These are phyloP conservation scores for Ctenopoma multispine DNA, from an alignment of 2,797 vertebrate genomes.

Conservation along the genomic window DNA sequence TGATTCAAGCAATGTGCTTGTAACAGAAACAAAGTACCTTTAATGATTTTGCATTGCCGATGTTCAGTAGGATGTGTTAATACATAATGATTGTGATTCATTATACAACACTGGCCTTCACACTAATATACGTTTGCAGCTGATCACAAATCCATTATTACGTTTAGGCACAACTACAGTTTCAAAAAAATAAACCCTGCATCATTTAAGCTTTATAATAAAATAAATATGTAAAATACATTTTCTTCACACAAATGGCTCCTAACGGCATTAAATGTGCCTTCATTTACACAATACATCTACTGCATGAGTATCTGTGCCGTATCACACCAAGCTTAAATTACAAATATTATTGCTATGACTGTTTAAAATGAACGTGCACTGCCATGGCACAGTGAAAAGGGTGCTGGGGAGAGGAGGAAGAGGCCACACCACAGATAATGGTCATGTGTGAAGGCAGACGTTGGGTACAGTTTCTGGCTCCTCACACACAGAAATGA, in stretches of 20 bases:
- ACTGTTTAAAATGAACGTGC: constrained; percentile 15
- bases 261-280: constrained; percentile 34
- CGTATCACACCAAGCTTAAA: constrained; percentile 29
- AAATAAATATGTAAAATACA: constrained; percentile 67
- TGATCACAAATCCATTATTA: constrained; percentile 18
- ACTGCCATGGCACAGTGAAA: constrained; percentile 49
- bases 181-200: constrained; percentile 58
- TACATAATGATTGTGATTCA: not conserved
- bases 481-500: constrained; percentile 16
- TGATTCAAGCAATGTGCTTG: constrained; percentile 5
- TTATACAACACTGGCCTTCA: constrained; percentile 4
- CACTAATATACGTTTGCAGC: constrained; percentile 32
- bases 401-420: not conserved
- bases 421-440: not conserved
- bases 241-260: constrained; percentile 19
- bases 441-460: constrained; percentile 48
- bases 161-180: constrained; percentile 31
- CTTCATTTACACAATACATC: constrained; percentile 12
- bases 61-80: not conserved
- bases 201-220: constrained; percentile 36
- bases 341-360: constrained; percentile 55
- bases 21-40: constrained; percentile 20
- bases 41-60: not conserved
- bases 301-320: not conserved
- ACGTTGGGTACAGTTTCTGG: constrained; percentile 5